phyloP scores from a whole-genome alignment of 2,113 vertebrate genomes.

The Lasiurus borealis region DNA sequence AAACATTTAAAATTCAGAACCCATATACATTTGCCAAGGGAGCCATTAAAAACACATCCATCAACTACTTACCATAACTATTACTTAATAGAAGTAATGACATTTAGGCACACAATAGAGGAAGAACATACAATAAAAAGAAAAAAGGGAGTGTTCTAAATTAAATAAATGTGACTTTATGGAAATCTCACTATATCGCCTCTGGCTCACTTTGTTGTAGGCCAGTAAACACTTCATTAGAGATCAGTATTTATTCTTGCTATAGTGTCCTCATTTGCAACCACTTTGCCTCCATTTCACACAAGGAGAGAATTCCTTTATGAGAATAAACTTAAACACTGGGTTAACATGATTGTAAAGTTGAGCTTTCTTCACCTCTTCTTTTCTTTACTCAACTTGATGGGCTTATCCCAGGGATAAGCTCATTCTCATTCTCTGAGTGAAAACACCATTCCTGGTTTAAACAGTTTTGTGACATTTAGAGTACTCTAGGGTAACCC shows the following conservation, averaged over 20 bases:
- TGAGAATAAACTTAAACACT: conserved; percentile 19
- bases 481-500: neutral
- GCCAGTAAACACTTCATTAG: neutral
- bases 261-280: neutral
- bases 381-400: neutral
- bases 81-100: conserved; percentile 57
- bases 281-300: conserved; percentile 21
- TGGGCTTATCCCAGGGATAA: neutral
- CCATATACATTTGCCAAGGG: neutral
- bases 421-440: neutral
- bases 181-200: conserved; percentile 19
- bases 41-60: conserved; percentile 56
- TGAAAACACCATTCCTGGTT: neutral
- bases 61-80: conserved; percentile 7
- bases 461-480: neutral
- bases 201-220: neutral
- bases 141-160: conserved; percentile 54
- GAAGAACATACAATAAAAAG: conserved; percentile 14
- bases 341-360: neutral
- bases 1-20: conserved; percentile 51
- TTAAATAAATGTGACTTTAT: conserved; percentile 50
- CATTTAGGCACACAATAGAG: conserved; percentile 45
- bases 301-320: neutral
- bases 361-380: neutral
- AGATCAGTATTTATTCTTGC: neutral